These are phyloP conservation scores for Tyrophagus putrescentiae DNA, from an alignment of 1,140 invertebrate species.

Conservation along the genomic window DNA sequence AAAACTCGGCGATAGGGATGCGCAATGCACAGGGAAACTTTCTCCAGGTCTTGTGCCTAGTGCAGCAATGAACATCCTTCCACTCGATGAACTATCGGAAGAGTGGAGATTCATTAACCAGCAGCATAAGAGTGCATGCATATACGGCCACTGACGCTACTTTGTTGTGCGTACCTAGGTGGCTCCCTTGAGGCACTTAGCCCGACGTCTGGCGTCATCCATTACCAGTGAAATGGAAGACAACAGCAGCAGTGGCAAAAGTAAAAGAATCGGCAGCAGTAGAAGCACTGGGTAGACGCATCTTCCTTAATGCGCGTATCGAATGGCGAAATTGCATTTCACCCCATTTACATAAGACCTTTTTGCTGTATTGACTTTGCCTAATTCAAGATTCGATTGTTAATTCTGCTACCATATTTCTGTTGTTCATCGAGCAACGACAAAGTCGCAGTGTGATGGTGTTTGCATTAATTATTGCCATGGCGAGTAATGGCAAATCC, in stretches of 20 bases:
- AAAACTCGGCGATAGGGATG: no score
- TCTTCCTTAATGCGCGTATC: constrained; percentile 4
- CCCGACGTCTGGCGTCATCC: not conserved
- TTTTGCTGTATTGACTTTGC: constrained; percentile 3
- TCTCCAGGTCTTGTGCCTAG: not conserved
- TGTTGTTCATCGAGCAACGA: no score
- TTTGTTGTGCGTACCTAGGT: not conserved
- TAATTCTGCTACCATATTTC: not conserved
- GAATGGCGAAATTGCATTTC: constrained; percentile 6
- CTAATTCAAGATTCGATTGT: not conserved
- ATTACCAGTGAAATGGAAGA: not conserved
- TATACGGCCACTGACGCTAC: no score
- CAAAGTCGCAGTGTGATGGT: not conserved
- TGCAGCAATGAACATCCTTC: no score
- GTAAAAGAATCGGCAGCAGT: no score
- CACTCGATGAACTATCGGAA: no score
- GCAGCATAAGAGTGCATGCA: no score
- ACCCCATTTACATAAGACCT: constrained; percentile 3
- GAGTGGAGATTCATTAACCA: not conserved
- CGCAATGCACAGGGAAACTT: not conserved
- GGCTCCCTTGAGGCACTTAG: constrained; percentile 10
- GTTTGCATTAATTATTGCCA: constrained; percentile 16
- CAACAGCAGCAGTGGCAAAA: no score
- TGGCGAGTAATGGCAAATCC: not conserved
- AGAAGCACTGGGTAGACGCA: no score